Evolutionary conservation across 1,140 invertebrate species (phyloP), one percentile per base, ranked within the genome.

Genomic region (Physella acuta): DNA sequence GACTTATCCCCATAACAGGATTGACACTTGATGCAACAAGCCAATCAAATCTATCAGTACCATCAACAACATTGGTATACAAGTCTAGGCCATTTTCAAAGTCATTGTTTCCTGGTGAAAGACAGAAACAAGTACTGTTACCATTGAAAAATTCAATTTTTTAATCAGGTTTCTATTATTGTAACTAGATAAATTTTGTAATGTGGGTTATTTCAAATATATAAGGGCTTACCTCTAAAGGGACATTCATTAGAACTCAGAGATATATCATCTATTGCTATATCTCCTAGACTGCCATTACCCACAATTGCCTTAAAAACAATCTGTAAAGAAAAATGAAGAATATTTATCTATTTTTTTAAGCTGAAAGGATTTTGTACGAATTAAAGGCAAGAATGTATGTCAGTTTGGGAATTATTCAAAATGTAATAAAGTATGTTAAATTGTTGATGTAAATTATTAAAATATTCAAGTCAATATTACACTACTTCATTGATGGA

Each of bases 211-310:
- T n/a, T n/a, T n/a, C n/a, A n/a, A n/a, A n/a, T n/a, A n/a, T n/a
- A n/a, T 8, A 51, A 51, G 30, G 24, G 20, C 60, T 72, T 71
- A 79, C 78, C 72, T 71, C 73, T 67, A 17, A 72, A 69, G 31
- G 80, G 78, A 53, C 82, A 84, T 14, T 70, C 53, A 39, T 81
- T 81, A 71, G 79, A 76, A 59, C 77, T 80, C 11, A 83, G 73
- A 3, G 89, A 88, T 24, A 83, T 76, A 70, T 85, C 83, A 78
- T 85, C 83, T 28, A 85, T 63, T 26, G 81, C 81, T 44, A 83
- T 82, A 62, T 84, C 82, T 14, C 82, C 80, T 28, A 5, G 63
- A 49, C 69, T 66, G 53, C 75, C 74, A 34, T 31, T 74, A 14
- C 77, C 80, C 33, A 76, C 61, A 3, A 78, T 62, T 30, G 73